These are phyloP conservation scores for Callinectes sapidus DNA, from an alignment of 2,888 invertebrate genomes.

Conservation along the genomic window DNA sequence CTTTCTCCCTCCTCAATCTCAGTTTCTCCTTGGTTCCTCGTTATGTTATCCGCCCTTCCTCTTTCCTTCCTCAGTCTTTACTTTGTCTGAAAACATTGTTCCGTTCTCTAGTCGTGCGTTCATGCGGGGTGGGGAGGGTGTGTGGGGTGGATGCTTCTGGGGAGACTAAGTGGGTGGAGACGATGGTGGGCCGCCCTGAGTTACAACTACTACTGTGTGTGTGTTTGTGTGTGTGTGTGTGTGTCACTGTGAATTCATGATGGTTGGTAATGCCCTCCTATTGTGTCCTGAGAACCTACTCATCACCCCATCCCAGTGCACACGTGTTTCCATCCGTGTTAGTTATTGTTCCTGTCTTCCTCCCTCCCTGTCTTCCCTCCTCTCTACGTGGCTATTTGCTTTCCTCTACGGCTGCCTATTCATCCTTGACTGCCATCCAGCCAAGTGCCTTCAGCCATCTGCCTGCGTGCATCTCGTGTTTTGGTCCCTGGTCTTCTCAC, in stretches of 20 bases:
- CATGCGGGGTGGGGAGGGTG: neutral
- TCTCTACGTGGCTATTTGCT: neutral
- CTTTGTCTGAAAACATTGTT: slow-evolving; percentile 4
- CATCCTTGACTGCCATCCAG: slow-evolving; percentile 14
- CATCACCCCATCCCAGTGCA: slow-evolving; percentile 18
- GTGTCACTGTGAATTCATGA: neutral
- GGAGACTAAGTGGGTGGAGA: neutral
- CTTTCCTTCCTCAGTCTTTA: neutral
- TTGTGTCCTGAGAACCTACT: neutral
- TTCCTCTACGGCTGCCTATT: neutral
- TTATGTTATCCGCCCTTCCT: neutral
- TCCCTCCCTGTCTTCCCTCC: neutral
- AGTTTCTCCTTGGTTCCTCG: neutral
- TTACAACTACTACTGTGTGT: neutral
- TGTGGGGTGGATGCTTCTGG: neutral
- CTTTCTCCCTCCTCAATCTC: neutral
- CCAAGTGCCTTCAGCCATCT: slow-evolving; percentile 29
- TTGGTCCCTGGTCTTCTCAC: neutral
- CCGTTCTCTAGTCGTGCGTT: neutral
- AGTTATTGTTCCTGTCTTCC: neutral
- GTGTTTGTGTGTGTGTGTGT: slow-evolving; percentile 29
- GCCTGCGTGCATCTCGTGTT: slow-evolving; percentile 29
- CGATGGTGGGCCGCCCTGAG: neutral
- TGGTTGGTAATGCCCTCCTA: neutral
- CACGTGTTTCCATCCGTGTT: slow-evolving; percentile 13